A percentile compares a stretch with the other conserved stretches of the same genome.
Conservation (phyloP, 2,797 vertebrate genomes). For the Mus caroli region DNA sequence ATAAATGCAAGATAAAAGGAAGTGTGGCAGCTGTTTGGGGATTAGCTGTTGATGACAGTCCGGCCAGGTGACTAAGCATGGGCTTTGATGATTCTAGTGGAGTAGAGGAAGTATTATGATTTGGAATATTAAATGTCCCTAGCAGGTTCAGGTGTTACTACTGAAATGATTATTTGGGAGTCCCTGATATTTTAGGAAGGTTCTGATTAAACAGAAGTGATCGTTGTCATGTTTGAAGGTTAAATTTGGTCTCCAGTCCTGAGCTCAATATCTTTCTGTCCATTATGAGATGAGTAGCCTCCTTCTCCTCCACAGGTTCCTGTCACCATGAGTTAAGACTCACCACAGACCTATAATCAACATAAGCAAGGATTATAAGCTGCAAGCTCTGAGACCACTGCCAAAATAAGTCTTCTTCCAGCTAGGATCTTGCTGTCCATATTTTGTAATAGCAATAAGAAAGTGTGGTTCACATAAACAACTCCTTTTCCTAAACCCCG, state of each 20-base stretch:
- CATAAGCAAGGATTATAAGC: neutral
- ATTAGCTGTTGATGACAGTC: neutral
- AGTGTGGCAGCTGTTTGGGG: neutral
- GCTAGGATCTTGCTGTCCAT: fast-evolving
- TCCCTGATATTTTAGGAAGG: neutral
- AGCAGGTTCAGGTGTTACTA: neutral
- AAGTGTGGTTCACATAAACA: neutral
- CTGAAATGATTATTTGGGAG: neutral
- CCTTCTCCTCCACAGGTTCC: no score
- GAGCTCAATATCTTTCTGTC: neutral
- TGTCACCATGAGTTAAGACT: neutral
- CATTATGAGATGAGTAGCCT: neutral
- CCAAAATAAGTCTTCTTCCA: neutral
- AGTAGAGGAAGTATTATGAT: neutral
- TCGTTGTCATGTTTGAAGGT: neutral
- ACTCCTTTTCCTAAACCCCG: neutral
- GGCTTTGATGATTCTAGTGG: neutral
- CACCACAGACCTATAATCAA: neutral
- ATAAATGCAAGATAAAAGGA: neutral
- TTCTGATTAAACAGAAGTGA: neutral
- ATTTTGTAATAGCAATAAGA: neutral
- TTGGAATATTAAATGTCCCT: neutral
- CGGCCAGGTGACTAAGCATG: no score
- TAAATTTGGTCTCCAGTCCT: neutral
- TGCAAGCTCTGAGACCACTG: neutral